These are phyloP conservation scores for Pseudonaja textilis DNA, from an alignment of 2,113 vertebrate species.

Conservation along the genomic window DNA sequence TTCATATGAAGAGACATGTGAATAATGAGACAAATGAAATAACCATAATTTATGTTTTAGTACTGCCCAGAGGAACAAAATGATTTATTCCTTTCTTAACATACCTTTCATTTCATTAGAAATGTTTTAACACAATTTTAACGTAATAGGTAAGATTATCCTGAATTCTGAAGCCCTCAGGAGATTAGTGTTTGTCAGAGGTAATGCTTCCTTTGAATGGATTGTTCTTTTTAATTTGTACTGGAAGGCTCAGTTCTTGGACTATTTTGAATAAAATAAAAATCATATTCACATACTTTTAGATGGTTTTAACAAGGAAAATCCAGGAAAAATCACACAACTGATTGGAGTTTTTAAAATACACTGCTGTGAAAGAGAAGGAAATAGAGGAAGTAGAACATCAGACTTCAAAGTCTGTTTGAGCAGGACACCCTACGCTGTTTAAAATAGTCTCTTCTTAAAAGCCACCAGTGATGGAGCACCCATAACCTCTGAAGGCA, in stretches of 20 bases:
- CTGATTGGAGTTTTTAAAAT: background rate
- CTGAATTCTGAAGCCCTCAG: background rate
- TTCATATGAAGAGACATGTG: background rate
- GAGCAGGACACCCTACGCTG: no score
- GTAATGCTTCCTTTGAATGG: background rate
- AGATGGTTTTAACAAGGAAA: background rate
- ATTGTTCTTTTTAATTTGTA: background rate
- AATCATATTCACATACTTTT: background rate
- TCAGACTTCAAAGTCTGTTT: background rate
- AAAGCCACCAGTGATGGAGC: background rate
- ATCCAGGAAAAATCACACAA: background rate
- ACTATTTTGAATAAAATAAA: background rate
- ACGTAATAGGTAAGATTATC: background rate
- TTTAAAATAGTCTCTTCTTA: background rate
- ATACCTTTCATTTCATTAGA: background rate
- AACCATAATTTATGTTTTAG: background rate
- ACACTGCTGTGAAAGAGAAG: background rate
- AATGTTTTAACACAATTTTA: background rate
- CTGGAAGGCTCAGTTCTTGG: no score
- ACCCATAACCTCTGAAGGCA: background rate
- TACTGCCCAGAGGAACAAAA: background rate
- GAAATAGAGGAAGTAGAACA: background rate
- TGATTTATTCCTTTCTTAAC: constrained; percentile 6
- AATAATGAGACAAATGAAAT: background rate
- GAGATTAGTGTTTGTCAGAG: background rate